A percentile compares a stretch with the other conserved stretches of the same genome.
Evolutionary conservation across 2,888 invertebrate species (phyloP).

Genomic region (Calliopum simillimum): DNA sequence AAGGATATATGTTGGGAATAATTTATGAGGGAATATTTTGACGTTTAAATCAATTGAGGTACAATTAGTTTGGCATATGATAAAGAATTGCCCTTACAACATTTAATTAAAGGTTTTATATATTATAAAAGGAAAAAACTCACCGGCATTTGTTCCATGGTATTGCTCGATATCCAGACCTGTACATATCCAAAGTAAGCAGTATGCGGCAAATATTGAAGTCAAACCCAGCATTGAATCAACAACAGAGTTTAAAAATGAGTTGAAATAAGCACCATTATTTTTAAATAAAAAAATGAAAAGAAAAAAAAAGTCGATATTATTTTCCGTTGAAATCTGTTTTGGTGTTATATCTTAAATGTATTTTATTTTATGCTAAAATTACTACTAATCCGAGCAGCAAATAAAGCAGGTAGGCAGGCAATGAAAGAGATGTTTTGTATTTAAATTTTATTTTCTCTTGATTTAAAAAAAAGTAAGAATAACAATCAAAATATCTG

Average conservation of each 20-base stretch:
- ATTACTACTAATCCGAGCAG: conserved; percentile 12
- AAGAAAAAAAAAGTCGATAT: conserved; percentile 60
- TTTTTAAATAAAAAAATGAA: conserved; percentile 48
- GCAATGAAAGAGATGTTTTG: conserved; percentile 19
- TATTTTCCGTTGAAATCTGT: conserved; percentile 63
- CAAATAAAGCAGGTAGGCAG: not conserved
- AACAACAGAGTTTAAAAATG: conserved; percentile 12
- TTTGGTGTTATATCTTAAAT: conserved; percentile 58
- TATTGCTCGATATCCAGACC: conserved; percentile 82
- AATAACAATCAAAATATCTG: conserved; percentile 56
- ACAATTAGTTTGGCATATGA: too few relatives aligned
- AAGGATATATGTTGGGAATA: too few relatives aligned
- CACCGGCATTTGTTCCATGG: conserved; percentile 84
- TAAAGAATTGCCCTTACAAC: too few relatives aligned
- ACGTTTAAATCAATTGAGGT: too few relatives aligned
- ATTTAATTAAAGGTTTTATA: too few relatives aligned
- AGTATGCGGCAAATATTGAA: not conserved
- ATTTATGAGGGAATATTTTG: too few relatives aligned
- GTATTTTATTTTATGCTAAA: conserved; percentile 23
- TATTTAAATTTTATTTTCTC: conserved; percentile 28
- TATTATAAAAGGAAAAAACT: conserved; percentile 62
- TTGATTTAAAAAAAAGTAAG: conserved; percentile 46
- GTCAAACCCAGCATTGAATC: conserved; percentile 7
- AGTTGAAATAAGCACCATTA: conserved; percentile 30
- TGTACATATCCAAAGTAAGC: conserved; percentile 61